A percentile compares a stretch with the other conserved stretches of the same genome.
Evolutionary conservation across 2,797 vertebrate species (phyloP).

Genomic region (Harpagifer antarcticus): DNA sequence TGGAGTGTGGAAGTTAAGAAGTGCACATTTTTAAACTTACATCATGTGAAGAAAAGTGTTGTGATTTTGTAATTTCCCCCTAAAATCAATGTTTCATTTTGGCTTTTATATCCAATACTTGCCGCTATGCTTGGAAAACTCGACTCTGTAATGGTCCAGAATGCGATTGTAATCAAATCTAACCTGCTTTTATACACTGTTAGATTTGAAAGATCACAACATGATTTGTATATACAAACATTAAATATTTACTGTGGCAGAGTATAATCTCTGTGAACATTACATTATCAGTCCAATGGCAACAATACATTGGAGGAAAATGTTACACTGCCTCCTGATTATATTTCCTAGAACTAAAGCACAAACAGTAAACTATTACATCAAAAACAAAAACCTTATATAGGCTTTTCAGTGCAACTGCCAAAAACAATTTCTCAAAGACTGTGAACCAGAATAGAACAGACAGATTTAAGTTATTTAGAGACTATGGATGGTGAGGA

Average conservation of each 20-base stretch:
- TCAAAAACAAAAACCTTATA: constrained; percentile 8
- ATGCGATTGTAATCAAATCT: constrained; percentile 45
- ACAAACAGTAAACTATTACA: constrained; percentile 39
- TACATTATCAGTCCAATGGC: constrained; percentile 40
- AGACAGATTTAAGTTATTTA: background rate
- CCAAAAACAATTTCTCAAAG: constrained; percentile 7
- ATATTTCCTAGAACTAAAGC: constrained; percentile 27
- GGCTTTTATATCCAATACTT: constrained; percentile 39
- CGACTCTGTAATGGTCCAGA: constrained; percentile 24
- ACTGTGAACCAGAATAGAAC: constrained; percentile 4
- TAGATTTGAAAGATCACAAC: constrained; percentile 11
- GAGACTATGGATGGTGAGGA: too few relatives aligned
- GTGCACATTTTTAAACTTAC: constrained; percentile 36
- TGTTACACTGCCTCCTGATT: constrained; percentile 29
- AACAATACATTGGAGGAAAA: constrained; percentile 48
- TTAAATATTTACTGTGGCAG: constrained; percentile 16
- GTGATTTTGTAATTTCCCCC: background rate
- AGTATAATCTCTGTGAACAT: constrained; percentile 24
- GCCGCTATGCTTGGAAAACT: constrained; percentile 7
- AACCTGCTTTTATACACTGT: constrained; percentile 17
- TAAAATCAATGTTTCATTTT: constrained; percentile 54
- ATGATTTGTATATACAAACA: constrained; percentile 14
- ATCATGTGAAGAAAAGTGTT: constrained; percentile 38
- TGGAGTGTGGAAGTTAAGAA: constrained; percentile 43
- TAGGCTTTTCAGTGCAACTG: constrained; percentile 4